These are phyloP conservation scores for Apotomis betuletana DNA, from an alignment of 2,888 invertebrate genomes.

Conservation along the genomic window DNA sequence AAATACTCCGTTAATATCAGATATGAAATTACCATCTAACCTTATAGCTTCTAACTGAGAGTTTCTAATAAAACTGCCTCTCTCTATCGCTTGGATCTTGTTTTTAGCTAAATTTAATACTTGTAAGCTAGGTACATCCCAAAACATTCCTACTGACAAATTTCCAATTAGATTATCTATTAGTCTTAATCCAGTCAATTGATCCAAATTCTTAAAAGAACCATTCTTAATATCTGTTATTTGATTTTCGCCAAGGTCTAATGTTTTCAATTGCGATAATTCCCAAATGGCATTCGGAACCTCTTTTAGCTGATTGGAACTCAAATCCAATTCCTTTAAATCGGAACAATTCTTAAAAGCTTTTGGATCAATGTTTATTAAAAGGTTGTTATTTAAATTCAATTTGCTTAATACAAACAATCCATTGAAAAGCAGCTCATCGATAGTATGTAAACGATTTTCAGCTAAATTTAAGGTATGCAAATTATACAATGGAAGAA, in stretches of 20 bases:
- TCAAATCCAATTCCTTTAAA: constrained; percentile 93
- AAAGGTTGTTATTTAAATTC: constrained; percentile 92
- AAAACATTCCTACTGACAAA: constrained; percentile 92
- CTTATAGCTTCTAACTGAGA: constrained; percentile 92
- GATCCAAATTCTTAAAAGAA: constrained; percentile 92
- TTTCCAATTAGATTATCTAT: constrained; percentile 95
- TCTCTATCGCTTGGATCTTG: constrained; percentile 91
- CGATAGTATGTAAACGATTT: constrained; percentile 92
- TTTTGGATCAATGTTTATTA: constrained; percentile 89
- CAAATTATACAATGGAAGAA: constrained; percentile 93
- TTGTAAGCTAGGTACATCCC: constrained; percentile 91
- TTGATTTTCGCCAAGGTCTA: constrained; percentile 96
- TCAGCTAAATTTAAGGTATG: constrained; percentile 95
- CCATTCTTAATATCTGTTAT: constrained; percentile 92
- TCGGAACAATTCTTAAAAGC: constrained; percentile 95
- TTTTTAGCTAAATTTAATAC: constrained; percentile 95
- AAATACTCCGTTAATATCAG: constrained; percentile 95
- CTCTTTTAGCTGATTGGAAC: constrained; percentile 91
- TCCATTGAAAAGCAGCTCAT: constrained; percentile 91
- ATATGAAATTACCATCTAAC: constrained; percentile 93
- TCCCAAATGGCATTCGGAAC: constrained; percentile 93
- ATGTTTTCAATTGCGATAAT: constrained; percentile 91
- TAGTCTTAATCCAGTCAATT: constrained; percentile 92
- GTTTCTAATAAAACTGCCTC: constrained; percentile 92
- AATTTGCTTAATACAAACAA: constrained; percentile 92